Conservation (phyloP, 2,888 invertebrate genomes). For the Amitus sp. region DNA sequence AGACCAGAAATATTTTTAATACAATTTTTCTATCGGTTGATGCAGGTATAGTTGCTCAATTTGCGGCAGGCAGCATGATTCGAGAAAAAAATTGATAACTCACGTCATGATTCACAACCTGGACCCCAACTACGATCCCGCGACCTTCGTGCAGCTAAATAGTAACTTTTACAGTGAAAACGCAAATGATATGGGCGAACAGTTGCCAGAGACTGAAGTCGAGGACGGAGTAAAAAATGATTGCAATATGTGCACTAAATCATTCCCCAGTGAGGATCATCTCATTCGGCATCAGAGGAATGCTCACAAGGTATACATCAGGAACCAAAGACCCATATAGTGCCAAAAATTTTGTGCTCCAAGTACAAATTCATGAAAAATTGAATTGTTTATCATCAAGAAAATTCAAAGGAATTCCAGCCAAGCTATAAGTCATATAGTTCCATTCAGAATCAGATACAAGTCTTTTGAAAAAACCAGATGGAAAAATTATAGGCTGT, state of each 20-base stretch:
- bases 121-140: constrained; percentile 66
- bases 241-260: constrained; percentile 65
- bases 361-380: no score
- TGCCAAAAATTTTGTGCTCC: no score
- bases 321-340: no score
- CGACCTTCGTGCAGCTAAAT: constrained; percentile 66
- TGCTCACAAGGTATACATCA: constrained; percentile 58
- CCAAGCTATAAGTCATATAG: no score
- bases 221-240: constrained; percentile 60
- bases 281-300: constrained; percentile 66
- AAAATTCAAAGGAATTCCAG: no score
- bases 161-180: constrained; percentile 59
- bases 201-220: constrained; percentile 52
- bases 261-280: constrained; percentile 66
- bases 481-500: no score
- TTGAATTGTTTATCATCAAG: no score
- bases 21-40: no score
- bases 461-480: no score
- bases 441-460: no score
- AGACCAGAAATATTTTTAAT: no score
- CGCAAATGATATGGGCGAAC: constrained; percentile 53
- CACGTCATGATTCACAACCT: constrained; percentile 70
- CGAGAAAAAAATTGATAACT: constrained; percentile 67
- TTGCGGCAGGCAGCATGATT: constrained; percentile 70
- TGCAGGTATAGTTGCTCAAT: constrained; percentile 65